These are phyloP conservation scores for Ostrea denselamellosa DNA, from an alignment of 1,140 invertebrate species.

Conservation along the genomic window DNA sequence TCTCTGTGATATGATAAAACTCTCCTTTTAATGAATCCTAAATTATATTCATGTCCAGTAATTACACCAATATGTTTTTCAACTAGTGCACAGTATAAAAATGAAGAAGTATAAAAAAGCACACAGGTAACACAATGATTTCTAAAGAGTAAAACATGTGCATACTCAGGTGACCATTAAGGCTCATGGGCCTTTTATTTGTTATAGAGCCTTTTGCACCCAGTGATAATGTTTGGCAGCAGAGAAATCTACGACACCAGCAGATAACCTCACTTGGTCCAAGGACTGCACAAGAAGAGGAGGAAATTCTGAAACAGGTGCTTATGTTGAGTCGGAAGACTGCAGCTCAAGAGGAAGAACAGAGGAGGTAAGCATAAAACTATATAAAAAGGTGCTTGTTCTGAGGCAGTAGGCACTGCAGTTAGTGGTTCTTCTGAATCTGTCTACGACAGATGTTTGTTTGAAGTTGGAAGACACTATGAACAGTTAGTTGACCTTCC, in stretches of 20 bases:
- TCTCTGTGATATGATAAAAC: no score
- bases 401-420: background rate
- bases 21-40: no score
- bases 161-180: background rate
- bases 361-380: slow-evolving; percentile 39
- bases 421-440: no score
- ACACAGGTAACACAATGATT: no score
- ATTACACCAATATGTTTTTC: no score
- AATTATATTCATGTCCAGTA: no score
- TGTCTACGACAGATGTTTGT: no score
- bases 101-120: no score
- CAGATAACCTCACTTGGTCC: slow-evolving; percentile 33
- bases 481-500: no score
- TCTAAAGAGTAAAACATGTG: background rate
- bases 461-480: no score
- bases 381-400: background rate
- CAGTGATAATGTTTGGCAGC: slow-evolving; percentile 45
- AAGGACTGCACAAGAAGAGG: slow-evolving; percentile 41
- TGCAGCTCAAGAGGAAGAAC: slow-evolving; percentile 50
- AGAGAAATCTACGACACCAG: slow-evolving; percentile 37
- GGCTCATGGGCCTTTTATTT: background rate
- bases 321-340: slow-evolving; percentile 50
- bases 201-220: slow-evolving; percentile 37
- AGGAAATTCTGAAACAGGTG: slow-evolving; percentile 47
- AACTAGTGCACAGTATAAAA: no score